Evolutionary conservation across 1,140 invertebrate genomes (phyloP).

Genomic region (Ceratina japonica): DNA sequence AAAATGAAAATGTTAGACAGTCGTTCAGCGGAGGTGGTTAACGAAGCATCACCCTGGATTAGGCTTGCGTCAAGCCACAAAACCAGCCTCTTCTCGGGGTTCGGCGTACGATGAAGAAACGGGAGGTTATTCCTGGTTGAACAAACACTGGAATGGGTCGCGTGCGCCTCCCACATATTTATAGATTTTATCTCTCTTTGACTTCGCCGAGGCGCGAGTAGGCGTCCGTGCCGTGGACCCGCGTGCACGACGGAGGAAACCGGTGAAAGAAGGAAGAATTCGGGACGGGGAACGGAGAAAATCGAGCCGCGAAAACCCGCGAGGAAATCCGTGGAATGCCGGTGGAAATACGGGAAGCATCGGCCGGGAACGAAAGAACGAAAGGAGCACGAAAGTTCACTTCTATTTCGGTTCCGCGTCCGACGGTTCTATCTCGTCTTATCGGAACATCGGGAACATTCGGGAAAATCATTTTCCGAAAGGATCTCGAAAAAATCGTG

Average conservation of each 20-base stretch:
- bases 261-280: conserved; percentile 14
- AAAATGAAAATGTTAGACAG: background rate
- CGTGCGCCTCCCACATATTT: conserved; percentile 79
- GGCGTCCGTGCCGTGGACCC: conserved; percentile 64
- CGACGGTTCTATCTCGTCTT: background rate
- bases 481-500: background rate
- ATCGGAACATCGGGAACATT: no score
- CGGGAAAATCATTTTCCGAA: background rate
- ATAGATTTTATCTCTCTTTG: conserved; percentile 80
- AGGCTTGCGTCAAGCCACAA: conserved; percentile 76
- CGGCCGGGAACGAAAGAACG: background rate
- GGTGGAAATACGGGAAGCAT: conserved; percentile 3
- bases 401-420: background rate
- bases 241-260: conserved; percentile 53
- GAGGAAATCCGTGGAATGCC: conserved; percentile 44
- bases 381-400: background rate
- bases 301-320: conserved; percentile 35
- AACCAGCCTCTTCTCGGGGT: conserved; percentile 72
- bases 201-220: conserved; percentile 68
- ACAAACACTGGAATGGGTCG: conserved; percentile 79
- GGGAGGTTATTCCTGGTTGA: conserved; percentile 79
- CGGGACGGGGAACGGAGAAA: background rate
- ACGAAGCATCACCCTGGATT: conserved; percentile 58
- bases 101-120: conserved; percentile 75
- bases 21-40: conserved; percentile 48